Conservation (phyloP, 2,888 invertebrate genomes). For the Trissonchulus sp. region DNA sequence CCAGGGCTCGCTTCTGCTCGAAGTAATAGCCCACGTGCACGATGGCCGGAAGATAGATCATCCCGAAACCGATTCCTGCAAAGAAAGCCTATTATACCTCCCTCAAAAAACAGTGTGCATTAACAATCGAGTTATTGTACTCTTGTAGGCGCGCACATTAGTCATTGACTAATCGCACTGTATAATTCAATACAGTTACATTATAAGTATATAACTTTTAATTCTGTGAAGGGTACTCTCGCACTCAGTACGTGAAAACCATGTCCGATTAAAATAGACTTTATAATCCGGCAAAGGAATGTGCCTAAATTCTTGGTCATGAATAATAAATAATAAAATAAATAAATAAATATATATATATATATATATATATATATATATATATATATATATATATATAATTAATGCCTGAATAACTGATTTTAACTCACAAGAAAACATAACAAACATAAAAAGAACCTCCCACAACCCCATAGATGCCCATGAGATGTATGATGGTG, state of each 20-base stretch:
- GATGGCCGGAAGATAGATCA: conserved; percentile 91
- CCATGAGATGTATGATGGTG: conserved; percentile 60
- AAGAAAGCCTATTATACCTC: neutral
- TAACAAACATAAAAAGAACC: too few relatives aligned
- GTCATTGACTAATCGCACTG: too few relatives aligned
- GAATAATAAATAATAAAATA: neutral
- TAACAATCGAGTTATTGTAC: neutral
- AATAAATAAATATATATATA: neutral
- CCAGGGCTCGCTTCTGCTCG: conserved; percentile 86
- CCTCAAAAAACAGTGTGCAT: neutral
- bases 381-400: too few relatives aligned
- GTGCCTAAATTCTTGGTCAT: neutral
- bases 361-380: too few relatives aligned
- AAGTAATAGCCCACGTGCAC: conserved; percentile 95
- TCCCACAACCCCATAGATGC: conserved; percentile 75
- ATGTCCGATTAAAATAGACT: too few relatives aligned
- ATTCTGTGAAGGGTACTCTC: too few relatives aligned
- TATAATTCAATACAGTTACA: too few relatives aligned
- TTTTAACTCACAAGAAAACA: too few relatives aligned
- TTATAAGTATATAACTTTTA: too few relatives aligned
- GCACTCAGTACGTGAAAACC: too few relatives aligned
- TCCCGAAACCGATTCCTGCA: conserved; percentile 79
- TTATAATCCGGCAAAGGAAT: neutral
- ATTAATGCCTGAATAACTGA: too few relatives aligned
- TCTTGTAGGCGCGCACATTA: neutral